Percentiles rank a stretch among this genome's conserved stretches.
Conservation (phyloP, 1,140 invertebrate genomes). For the Polypedilum vanderplanki region DNA sequence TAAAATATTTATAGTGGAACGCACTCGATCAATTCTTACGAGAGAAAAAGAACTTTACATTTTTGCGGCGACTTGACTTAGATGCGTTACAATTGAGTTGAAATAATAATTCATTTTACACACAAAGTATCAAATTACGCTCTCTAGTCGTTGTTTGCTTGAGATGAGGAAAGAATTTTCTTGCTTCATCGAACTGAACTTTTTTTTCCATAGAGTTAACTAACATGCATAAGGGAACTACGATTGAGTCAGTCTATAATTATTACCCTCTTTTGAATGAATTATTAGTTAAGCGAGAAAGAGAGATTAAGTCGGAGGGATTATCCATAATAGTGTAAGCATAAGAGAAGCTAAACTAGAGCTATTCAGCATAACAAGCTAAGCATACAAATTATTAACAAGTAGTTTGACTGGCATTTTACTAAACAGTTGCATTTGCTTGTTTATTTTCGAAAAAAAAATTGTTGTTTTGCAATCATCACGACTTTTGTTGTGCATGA, state of each 20-base stretch:
- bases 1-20: background rate
- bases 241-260: background rate
- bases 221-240: too few species aligned
- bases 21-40: background rate
- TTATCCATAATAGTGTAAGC: too few species aligned
- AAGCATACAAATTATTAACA: slow-evolving; percentile 19
- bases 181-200: background rate
- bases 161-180: background rate
- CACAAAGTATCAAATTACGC: slow-evolving; percentile 25
- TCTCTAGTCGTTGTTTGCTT: too few species aligned
- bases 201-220: background rate
- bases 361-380: background rate
- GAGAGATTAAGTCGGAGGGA: background rate
- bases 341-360: background rate
- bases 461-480: slow-evolving; percentile 15
- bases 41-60: background rate
- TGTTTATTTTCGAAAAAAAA: background rate
- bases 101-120: slow-evolving; percentile 17
- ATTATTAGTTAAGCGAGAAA: background rate
- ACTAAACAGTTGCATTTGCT: slow-evolving; percentile 18
- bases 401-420: slow-evolving; percentile 10
- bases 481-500: slow-evolving; percentile 1
- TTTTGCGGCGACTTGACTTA: background rate
- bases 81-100: background rate
- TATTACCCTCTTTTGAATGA: background rate